phyloP scores from a whole-genome alignment of 2,888 invertebrate genomes.

The Caenorhabditis parvicauda region DNA sequence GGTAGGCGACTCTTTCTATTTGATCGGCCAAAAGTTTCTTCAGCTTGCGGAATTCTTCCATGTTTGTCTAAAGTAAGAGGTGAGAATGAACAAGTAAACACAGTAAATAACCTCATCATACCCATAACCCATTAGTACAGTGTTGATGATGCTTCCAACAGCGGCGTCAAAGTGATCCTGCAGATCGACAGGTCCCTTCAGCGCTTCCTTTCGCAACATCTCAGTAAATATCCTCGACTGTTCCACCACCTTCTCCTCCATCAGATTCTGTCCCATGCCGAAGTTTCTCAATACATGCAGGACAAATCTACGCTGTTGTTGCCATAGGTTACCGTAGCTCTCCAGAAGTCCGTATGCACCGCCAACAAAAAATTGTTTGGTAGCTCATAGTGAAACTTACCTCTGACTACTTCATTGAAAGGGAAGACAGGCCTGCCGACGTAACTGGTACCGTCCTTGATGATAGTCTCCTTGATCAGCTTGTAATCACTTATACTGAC shows the following conservation, averaged over 20 bases:
- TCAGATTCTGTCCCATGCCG: slow-evolving; percentile 36
- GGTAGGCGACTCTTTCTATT: slow-evolving; percentile 21
- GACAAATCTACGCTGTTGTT: slow-evolving; percentile 25
- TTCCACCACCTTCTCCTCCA: slow-evolving; percentile 31
- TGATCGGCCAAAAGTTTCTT: slow-evolving; percentile 20
- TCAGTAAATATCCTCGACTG: slow-evolving; percentile 15
- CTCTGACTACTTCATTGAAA: slow-evolving; percentile 15
- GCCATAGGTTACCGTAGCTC: slow-evolving; percentile 21
- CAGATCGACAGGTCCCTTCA: slow-evolving; percentile 16
- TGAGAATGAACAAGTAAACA: too few relatives aligned
- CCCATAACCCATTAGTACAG: slow-evolving; percentile 31
- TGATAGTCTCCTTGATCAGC: slow-evolving; percentile 22
- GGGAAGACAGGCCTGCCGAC: slow-evolving; percentile 23
- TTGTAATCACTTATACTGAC: slow-evolving; percentile 19
- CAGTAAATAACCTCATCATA: slow-evolving; percentile 42
- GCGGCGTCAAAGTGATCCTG: slow-evolving; percentile 20
- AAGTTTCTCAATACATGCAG: slow-evolving; percentile 33
- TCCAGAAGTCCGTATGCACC: slow-evolving; percentile 27
- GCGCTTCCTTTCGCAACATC: not conserved
- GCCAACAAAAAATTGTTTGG: slow-evolving; percentile 15
- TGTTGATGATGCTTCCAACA: slow-evolving; percentile 36
- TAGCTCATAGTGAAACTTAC: not conserved
- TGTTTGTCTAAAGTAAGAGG: slow-evolving; percentile 11
- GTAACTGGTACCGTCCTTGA: slow-evolving; percentile 21
- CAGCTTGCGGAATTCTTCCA: slow-evolving; percentile 17